Percentiles rank a stretch among this genome's conserved stretches.
Conservation (phyloP, 2,113 vertebrate genomes). For the Sinocyclocheilus anshuiensis region DNA sequence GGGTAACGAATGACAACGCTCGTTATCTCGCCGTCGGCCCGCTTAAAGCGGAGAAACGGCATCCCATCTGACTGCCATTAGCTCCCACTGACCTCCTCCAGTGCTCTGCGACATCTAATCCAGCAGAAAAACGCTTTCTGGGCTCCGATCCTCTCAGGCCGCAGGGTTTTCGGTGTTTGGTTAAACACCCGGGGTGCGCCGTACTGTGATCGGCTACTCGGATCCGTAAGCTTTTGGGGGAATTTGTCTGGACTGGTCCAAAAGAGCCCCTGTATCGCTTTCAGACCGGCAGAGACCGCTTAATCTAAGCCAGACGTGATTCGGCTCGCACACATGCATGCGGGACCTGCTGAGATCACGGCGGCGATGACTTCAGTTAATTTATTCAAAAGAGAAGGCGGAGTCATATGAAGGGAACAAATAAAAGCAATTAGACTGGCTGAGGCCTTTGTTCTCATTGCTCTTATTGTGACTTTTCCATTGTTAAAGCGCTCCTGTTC, state of each 20-base stretch:
- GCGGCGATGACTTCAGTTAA: conserved; percentile 52
- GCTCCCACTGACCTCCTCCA: conserved; percentile 48
- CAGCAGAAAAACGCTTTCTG: conserved; percentile 51
- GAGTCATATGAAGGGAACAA: conserved; percentile 13
- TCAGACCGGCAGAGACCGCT: conserved; percentile 33
- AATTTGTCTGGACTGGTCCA: conserved; percentile 52
- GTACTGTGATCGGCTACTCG: conserved; percentile 4
- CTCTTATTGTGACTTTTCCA: conserved; percentile 59
- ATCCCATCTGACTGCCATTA: conserved; percentile 63
- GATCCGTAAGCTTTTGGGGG: conserved; percentile 29
- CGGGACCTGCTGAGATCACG: conserved; percentile 50
- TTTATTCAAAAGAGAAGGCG: conserved; percentile 32
- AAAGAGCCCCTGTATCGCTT: conserved; percentile 54
- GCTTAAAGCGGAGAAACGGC: conserved; percentile 43
- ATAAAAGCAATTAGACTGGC: conserved; percentile 40
- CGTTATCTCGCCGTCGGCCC: conserved; percentile 54
- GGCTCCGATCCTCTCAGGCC: conserved; percentile 31
- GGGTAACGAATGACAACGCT: conserved; percentile 60
- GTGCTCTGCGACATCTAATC: conserved; percentile 59
- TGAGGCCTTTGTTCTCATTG: conserved; percentile 57
- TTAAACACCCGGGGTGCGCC: conserved; percentile 46
- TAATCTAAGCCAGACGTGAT: conserved; percentile 57
- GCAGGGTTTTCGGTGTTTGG: conserved; percentile 52
- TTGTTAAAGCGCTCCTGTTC: conserved; percentile 58
- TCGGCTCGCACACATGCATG: conserved; percentile 22